Evolutionary conservation across 2,888 invertebrate genomes (phyloP).

Genomic region (Lasioglossum pauxillum): DNA sequence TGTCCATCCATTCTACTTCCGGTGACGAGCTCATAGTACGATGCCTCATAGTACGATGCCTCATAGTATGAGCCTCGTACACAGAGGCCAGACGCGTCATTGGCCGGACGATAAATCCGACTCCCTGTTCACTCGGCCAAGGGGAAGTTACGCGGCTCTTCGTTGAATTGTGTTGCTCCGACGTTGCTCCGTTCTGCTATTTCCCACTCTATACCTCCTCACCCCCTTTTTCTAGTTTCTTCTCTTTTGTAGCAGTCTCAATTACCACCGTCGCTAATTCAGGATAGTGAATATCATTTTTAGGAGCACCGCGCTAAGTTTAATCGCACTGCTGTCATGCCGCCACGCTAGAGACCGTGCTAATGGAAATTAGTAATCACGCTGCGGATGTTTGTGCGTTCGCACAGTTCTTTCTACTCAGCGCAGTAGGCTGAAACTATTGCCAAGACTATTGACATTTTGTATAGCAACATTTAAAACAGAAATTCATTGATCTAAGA

Average conservation of each 20-base stretch:
- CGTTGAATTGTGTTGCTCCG: constrained; percentile 33
- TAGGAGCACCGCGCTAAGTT: not conserved
- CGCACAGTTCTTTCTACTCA: not conserved
- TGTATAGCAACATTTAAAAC: not conserved
- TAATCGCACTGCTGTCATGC: not conserved
- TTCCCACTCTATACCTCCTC: too few relatives aligned
- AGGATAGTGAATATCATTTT: not conserved
- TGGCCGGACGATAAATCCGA: constrained; percentile 55
- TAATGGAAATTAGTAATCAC: not conserved
- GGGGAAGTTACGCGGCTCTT: constrained; percentile 29
- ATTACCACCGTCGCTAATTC: not conserved
- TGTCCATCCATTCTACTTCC: constrained; percentile 65
- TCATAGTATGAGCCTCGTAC: constrained; percentile 18
- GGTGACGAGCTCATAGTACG: constrained; percentile 50
- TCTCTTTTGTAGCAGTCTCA: not conserved
- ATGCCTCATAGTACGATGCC: not conserved
- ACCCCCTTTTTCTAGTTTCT: not conserved
- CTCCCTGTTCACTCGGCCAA: constrained; percentile 43
- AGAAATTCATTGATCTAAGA: not conserved
- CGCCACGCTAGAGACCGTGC: not conserved
- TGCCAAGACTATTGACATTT: not conserved
- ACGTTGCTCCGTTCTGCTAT: constrained; percentile 12
- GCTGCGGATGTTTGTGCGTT: not conserved
- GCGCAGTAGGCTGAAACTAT: not conserved
- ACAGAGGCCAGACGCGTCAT: constrained; percentile 40